Percentiles rank a stretch among this genome's conserved stretches.
phyloP scores from a whole-genome alignment of 1,140 invertebrate species.

The Geopemphigus sp. region DNA sequence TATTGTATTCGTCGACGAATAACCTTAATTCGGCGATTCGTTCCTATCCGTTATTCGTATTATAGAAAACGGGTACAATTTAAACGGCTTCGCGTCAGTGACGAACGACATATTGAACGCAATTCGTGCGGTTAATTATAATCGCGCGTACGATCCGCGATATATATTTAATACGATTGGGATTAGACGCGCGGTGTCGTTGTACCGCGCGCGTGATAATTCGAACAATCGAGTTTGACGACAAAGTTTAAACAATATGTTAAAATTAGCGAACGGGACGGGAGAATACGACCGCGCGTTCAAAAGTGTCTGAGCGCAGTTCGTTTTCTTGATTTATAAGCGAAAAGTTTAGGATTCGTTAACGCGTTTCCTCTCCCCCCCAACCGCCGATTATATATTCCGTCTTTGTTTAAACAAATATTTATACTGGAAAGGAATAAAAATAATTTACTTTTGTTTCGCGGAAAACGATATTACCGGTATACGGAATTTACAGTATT shows the following conservation, averaged over 20 bases:
- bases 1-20: too few species aligned
- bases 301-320: constrained; percentile 25
- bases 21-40: too few species aligned
- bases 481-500: not conserved
- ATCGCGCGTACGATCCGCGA: too few species aligned
- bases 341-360: constrained; percentile 29
- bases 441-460: not conserved
- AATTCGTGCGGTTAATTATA: too few species aligned
- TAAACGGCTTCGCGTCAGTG: too few species aligned
- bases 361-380: constrained; percentile 12
- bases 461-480: not conserved
- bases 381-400: constrained; percentile 7
- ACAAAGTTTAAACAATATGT: constrained; percentile 47
- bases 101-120: too few species aligned
- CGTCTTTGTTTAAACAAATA: constrained; percentile 19
- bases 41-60: too few species aligned
- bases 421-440: not conserved
- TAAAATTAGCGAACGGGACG: constrained; percentile 9
- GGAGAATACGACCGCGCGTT: constrained; percentile 4
- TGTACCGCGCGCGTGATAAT: not conserved
- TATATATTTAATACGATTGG: not conserved
- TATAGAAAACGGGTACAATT: too few species aligned
- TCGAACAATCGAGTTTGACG: constrained; percentile 6
- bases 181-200: too few species aligned
- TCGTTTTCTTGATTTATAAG: constrained; percentile 27